A percentile compares a stretch with the other conserved stretches of the same genome.
Evolutionary conservation across 1,140 invertebrate genomes (phyloP).

Genomic region (Drosophila bocki): DNA sequence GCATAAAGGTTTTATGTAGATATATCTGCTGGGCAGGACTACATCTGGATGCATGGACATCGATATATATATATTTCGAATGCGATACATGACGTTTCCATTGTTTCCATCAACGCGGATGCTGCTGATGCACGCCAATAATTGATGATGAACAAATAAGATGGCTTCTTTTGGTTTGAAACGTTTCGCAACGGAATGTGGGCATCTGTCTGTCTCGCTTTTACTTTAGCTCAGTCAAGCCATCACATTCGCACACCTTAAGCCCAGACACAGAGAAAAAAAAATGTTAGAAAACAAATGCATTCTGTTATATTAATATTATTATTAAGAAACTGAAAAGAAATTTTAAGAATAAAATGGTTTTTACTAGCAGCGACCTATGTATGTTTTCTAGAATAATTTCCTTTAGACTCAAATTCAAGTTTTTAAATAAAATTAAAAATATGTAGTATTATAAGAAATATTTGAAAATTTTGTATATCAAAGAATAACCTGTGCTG

Average conservation of each 20-base stretch:
- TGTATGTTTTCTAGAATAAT: too few relatives aligned
- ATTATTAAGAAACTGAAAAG: too few relatives aligned
- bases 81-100: slow-evolving; percentile 72
- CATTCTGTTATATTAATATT: too few relatives aligned
- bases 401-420: too few relatives aligned
- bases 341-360: too few relatives aligned
- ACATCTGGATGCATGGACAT: slow-evolving; percentile 1
- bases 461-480: too few relatives aligned
- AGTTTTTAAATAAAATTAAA: too few relatives aligned
- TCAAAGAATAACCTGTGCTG: too few relatives aligned
- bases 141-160: slow-evolving; percentile 84
- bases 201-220: slow-evolving; percentile 10
- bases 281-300: too few relatives aligned
- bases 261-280: slow-evolving; percentile 27
- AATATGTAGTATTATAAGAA: too few relatives aligned
- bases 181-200: slow-evolving; percentile 27
- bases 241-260: slow-evolving; percentile 22
- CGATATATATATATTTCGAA: slow-evolving; percentile 42
- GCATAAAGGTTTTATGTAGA: slow-evolving; percentile 28
- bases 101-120: slow-evolving; percentile 74
- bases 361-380: too few relatives aligned
- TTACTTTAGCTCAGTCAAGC: slow-evolving; percentile 1
- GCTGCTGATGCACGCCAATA: slow-evolving; percentile 75
- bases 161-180: slow-evolving; percentile 76
- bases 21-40: slow-evolving; percentile 5